Evolutionary conservation across 2,113 vertebrate species (phyloP), one percentile per base, ranked within the genome.

Genomic region (Pithys albifrons): DNA sequence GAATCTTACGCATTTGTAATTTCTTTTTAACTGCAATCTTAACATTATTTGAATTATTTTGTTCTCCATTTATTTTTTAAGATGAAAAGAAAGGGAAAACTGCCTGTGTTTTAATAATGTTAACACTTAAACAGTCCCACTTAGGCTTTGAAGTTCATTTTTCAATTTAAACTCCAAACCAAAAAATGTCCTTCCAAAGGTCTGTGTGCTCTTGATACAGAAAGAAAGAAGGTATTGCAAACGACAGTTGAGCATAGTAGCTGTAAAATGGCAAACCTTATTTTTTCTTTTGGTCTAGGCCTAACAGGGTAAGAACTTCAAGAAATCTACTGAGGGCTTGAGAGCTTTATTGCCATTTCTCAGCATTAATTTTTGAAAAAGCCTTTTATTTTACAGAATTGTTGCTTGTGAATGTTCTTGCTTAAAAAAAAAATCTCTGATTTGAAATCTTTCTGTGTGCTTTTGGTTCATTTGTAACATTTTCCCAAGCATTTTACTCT

Each of bases 81-180:
- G 82, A 90, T 74, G 83, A 84, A 88, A 88, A 90, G 78, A 95
- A 89, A 87, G 59, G 55, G 62, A 91, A 69, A 95, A 41, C 65
- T 93, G 82, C 48, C 65, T 80, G 7, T 77, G 29, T 91, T 95
- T 92, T 92, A 93, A 90, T 92, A 96, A 93, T 57, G 54, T 94
- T 93, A 94, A 92, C 91, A 74, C 79, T 93, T 92, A 77, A 78
- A 61, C 79, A 45, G 88, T 95, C 88, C 35, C 48, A 67, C 24
- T 84, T 93, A 85, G 31, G 31, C 95, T 96, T 95, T 92, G 92
- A 96, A 95, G 79, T 96, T 90, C 33, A 59, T 62, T 96, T 93
- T 91, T 88, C 43, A 64, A 48, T 85, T 88, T 96, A 84, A 94
- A 77, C n/a, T 93, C 89, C 88, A 95, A 94, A 86, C 88, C 90